Evolutionary conservation across 35 echinoderm and acorn worm genomes (phyloP).

Genomic region (Apostichopus californicus): DNA sequence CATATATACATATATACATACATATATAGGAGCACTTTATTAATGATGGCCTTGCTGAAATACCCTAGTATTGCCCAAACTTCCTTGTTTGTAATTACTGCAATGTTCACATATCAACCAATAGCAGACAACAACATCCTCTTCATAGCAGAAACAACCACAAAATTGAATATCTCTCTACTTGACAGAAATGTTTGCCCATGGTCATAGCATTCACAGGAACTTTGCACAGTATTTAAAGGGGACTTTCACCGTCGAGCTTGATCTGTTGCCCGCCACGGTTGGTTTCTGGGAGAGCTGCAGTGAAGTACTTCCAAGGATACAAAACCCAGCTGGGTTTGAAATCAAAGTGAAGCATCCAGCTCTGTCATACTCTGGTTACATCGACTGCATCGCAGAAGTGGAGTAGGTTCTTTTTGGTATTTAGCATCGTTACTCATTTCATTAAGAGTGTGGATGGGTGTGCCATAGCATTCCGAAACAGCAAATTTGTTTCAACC

Average conservation of each 20-base stretch:
- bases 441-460: not conserved
- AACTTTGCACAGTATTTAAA: conserved; percentile 8
- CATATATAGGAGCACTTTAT: too few species aligned
- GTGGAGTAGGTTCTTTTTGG: conserved; percentile 27
- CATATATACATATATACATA: too few species aligned
- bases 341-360: conserved; percentile 39
- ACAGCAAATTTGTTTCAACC: too few species aligned
- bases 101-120: too few species aligned
- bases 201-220: conserved; percentile 25
- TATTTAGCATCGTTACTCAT: not conserved
- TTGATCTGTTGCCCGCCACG: not conserved
- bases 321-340: not conserved
- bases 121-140: too few species aligned
- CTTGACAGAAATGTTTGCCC: conserved; percentile 33
- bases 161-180: too few species aligned
- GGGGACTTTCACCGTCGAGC: not conserved
- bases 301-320: not conserved
- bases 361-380: conserved; percentile 18
- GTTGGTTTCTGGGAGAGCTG: conserved; percentile 25
- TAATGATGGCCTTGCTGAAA: too few species aligned
- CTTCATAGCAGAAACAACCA: too few species aligned
- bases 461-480: too few species aligned
- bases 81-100: too few species aligned
- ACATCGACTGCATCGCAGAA: conserved; percentile 20
- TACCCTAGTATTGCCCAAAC: too few species aligned